Base-by-base conservation (phyloP, 2,888 invertebrate species). In the Synanthedon formicaeformis region DNA sequence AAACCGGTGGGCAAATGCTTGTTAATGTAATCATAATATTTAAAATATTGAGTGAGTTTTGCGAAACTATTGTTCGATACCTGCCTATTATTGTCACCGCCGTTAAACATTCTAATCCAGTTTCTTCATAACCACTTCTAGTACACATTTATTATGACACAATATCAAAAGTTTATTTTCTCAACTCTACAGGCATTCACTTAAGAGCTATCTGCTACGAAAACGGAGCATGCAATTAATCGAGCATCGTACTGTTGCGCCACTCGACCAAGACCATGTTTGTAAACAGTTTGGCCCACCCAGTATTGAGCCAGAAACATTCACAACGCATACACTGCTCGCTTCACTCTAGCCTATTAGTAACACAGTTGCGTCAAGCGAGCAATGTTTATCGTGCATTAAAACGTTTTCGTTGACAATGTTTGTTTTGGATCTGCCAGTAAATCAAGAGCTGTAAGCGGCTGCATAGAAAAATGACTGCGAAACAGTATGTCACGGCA, bases 201-300 rank as follows among this genome's bases (percentile, higher is more conserved):
- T 68, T 70, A 67, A 68, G 62, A 64, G 56, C 63, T 67, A 71
- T 72, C 65, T 67, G 63, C 69, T 63, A 66, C 66, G 65, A 71
- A 76, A 79, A 72, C 72, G 64, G 71, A 74, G 67, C 71, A 67
- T 64, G 71, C 72, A 76, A 76, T 78, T 77, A 77, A 81, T 78
- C 71, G 69, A 73, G 69, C 71, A 75, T 76, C 72, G 67, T 65
- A 67, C 66, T 66, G 63, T 80, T 78, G 69, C 75, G 68, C 65
- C 71, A 78, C 66, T 65, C 67, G 62, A 62, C 64, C 64, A 66
- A 71, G 66, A 64, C 60, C 59, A 57, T 58, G 56, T 50, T 50
- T 40, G 53, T 56, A 57, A 57, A 55, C 57, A 62, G 61, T 60
- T 34, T 45, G 54, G 54, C 56, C 57, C 58, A 61, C 57, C 58